Conservation (phyloP, 2,113 vertebrate species). For the Mormyrus iriodes region DNA sequence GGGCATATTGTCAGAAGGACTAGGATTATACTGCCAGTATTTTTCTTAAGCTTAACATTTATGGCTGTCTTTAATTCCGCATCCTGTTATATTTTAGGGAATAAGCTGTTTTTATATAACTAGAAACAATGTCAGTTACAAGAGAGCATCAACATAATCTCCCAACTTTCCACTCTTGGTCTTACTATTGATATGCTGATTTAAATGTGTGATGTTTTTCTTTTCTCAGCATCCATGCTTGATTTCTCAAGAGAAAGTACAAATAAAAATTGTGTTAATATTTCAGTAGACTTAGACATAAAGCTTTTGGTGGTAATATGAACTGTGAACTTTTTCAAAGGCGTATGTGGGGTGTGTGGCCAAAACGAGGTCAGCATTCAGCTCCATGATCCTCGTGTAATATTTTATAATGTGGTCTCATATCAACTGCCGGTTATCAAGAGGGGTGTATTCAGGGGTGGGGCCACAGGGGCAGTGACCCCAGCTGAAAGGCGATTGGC, state of each 20-base stretch:
- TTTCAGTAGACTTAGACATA: not conserved
- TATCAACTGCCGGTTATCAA: not conserved
- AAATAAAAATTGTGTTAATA: not conserved
- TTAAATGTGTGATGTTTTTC: not conserved
- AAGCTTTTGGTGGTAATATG: not conserved
- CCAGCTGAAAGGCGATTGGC: not conserved
- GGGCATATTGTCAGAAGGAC: not conserved
- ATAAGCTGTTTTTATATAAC: not conserved
- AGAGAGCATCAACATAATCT: not conserved
- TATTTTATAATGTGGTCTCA: not conserved
- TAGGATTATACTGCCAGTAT: not conserved
- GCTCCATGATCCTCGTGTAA: not conserved
- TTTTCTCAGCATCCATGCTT: not conserved
- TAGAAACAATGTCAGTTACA: not conserved
- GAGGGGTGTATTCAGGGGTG: not conserved
- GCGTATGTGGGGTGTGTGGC: not conserved
- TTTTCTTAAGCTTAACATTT: conserved; percentile 1
- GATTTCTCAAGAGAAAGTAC: not conserved
- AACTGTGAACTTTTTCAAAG: not conserved
- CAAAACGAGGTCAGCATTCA: not conserved
- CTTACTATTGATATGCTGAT: not conserved
- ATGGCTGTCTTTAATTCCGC: not conserved
- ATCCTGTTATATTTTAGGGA: not conserved
- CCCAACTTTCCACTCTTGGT: not conserved
- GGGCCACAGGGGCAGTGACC: not conserved